Evolutionary conservation across 2,888 invertebrate genomes (phyloP).

Genomic region (Trachelus iudaicus): DNA sequence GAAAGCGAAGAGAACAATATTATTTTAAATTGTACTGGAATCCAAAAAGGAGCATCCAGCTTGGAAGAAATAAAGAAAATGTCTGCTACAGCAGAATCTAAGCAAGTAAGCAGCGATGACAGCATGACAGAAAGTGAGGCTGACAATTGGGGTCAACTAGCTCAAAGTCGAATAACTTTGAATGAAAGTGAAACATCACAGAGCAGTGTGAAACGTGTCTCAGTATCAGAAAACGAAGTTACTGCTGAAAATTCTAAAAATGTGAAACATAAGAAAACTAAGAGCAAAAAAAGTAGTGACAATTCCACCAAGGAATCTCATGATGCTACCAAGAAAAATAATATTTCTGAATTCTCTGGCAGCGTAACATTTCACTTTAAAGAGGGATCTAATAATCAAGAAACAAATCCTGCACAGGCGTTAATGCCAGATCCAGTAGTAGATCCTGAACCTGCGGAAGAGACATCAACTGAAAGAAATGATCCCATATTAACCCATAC

Average conservation of each 20-base stretch:
- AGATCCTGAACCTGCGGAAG: not conserved
- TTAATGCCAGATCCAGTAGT: not conserved
- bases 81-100: conserved; percentile 16
- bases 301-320: not conserved
- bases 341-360: not conserved
- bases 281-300: not conserved
- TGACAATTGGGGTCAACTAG: conserved; percentile 27
- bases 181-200: not conserved
- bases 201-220: not conserved
- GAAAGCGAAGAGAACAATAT: conserved; percentile 25
- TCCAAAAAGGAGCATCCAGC: conserved; percentile 37
- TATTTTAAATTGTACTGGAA: conserved; percentile 46
- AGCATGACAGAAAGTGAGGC: conserved; percentile 32
- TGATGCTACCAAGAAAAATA: not conserved
- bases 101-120: conserved; percentile 18
- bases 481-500: not conserved
- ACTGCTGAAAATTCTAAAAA: not conserved
- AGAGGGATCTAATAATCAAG: not conserved
- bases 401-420: not conserved
- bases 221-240: conserved; percentile 10
- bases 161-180: conserved; percentile 7
- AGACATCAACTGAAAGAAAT: not conserved
- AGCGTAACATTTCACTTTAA: not conserved
- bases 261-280: not conserved
- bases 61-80: conserved; percentile 43